Conservation (phyloP, 2,797 vertebrate species). For the Acridotheres tristis region DNA sequence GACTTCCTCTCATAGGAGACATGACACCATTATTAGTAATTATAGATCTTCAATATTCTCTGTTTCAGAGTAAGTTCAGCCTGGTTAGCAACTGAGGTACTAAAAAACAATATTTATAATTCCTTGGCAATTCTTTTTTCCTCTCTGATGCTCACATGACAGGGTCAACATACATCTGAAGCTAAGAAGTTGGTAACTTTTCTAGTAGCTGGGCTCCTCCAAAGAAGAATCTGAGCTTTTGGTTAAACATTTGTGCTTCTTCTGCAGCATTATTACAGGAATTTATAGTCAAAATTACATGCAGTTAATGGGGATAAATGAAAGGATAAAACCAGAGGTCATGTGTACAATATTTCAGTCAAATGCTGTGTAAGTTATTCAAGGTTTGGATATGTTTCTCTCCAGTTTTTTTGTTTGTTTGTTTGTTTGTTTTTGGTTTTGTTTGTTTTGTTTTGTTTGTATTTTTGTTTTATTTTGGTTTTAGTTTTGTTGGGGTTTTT, state of each 20-base stretch:
- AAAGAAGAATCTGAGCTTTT: background rate
- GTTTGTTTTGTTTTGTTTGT: background rate
- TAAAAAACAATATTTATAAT: background rate
- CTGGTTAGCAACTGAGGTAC: background rate
- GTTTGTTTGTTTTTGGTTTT: background rate
- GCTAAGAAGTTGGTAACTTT: background rate
- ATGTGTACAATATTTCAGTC: background rate
- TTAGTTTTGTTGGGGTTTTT: too few species aligned
- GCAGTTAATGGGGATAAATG: background rate
- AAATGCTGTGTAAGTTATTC: background rate
- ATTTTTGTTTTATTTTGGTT: background rate
- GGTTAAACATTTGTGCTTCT: background rate
- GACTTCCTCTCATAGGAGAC: background rate
- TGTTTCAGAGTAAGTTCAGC: background rate
- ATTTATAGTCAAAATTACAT: background rate
- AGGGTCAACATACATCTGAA: background rate
- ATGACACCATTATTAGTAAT: background rate
- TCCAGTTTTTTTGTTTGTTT: background rate
- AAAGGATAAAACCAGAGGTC: background rate
- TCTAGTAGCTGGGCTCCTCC: background rate
- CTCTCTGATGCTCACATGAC: background rate
- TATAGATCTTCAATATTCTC: background rate
- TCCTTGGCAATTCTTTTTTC: background rate
- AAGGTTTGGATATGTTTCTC: background rate
- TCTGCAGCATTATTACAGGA: background rate